These are phyloP conservation scores for Oscheius sp. DNA, from an alignment of 2,888 invertebrate species.

Conservation along the genomic window DNA sequence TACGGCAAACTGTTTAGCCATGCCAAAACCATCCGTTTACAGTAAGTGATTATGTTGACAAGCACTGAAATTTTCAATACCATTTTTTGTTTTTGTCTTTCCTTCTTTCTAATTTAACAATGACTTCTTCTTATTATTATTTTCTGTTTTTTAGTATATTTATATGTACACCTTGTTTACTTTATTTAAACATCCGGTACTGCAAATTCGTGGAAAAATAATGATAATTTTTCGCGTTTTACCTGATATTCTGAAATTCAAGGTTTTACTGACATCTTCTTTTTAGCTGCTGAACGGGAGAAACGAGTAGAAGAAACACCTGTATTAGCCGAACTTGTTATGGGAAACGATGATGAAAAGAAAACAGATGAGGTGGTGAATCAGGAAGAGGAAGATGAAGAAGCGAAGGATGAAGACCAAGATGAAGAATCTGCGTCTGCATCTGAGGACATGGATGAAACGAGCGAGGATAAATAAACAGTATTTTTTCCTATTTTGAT, in stretches of 20 bases:
- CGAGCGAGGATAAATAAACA: background rate
- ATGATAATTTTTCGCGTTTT: too few relatives aligned
- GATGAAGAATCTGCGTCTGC: background rate
- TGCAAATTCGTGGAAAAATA: too few relatives aligned
- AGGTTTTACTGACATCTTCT: background rate
- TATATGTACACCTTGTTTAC: background rate
- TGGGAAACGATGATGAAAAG: conserved; percentile 34
- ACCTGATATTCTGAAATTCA: too few relatives aligned
- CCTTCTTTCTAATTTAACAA: too few relatives aligned
- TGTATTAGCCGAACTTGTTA: conserved; percentile 48
- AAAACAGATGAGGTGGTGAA: conserved; percentile 1
- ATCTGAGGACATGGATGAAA: conserved; percentile 8
- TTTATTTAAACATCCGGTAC: too few relatives aligned
- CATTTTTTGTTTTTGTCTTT: too few relatives aligned
- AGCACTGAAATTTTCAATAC: too few relatives aligned
- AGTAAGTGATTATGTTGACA: too few relatives aligned
- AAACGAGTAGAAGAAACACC: conserved; percentile 47
- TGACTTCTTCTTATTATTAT: too few relatives aligned
- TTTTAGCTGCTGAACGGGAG: conserved; percentile 37
- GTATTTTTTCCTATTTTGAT: background rate
- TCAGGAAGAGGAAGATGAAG: conserved; percentile 9
- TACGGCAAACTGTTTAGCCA: too few relatives aligned
- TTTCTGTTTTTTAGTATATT: background rate
- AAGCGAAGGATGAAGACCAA: background rate
- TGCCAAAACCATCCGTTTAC: too few relatives aligned